Evolutionary conservation across 2,797 vertebrate species (phyloP).

Genomic region (Onychomys leucogaster): DNA sequence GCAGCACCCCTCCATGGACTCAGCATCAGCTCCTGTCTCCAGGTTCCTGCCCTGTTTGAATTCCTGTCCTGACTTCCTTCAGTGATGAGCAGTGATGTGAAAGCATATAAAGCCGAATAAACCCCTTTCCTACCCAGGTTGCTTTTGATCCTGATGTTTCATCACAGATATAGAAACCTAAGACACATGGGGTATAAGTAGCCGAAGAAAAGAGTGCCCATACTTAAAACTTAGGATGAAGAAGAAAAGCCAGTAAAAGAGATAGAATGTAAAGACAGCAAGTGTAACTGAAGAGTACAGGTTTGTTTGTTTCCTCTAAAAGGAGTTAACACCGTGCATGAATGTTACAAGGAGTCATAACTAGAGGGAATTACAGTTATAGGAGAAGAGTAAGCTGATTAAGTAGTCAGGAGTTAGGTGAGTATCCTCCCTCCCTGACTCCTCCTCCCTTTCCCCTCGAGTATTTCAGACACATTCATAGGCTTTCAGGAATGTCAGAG

Average conservation of each 20-base stretch:
- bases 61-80: not conserved
- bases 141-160: not conserved
- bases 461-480: not conserved
- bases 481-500: too few relatives aligned
- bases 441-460: rapidly evolving
- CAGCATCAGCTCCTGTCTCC: too few relatives aligned
- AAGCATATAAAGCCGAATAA: too few relatives aligned
- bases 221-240: not conserved
- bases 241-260: not conserved
- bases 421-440: too few relatives aligned
- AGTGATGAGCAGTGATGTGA: not conserved
- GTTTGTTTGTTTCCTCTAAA: not conserved
- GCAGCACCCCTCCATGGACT: not conserved
- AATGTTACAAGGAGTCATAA: not conserved
- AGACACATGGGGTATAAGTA: not conserved
- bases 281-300: not conserved
- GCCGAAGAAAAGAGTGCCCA: not conserved
- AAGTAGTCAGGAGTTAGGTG: not conserved
- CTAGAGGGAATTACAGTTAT: not conserved
- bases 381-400: not conserved
- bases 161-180: not conserved
- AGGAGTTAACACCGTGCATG: not conserved
- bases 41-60: not conserved
- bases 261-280: not conserved
- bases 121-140: not conserved